These are phyloP conservation scores for Ianthella basta DNA, from an alignment of 37 sponge, comb jelly and placozoan species.

Conservation along the genomic window DNA sequence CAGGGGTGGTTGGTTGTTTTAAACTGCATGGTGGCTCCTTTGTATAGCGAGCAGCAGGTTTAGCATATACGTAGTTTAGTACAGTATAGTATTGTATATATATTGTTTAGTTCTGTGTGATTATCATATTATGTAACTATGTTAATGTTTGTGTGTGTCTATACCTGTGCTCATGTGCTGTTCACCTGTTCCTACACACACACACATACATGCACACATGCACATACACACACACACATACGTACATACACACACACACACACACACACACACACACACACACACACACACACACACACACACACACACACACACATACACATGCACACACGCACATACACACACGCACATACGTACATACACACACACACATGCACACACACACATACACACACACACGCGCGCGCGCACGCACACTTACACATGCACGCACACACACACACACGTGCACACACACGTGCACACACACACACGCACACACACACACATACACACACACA, in stretches of 20 bases:
- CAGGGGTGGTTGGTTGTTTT: too few species aligned
- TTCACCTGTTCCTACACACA: neutral
- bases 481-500: slow-evolving; percentile 26
- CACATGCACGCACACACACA: slow-evolving; percentile 21
- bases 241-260: too few species aligned
- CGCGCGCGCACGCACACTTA: neutral
- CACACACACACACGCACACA: too few species aligned
- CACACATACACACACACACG: slow-evolving; percentile 17
- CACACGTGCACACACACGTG: too few species aligned
- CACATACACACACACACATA: neutral
- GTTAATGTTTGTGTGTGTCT: neutral
- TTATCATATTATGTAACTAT: neutral
- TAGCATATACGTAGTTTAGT: too few species aligned
- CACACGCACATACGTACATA: slow-evolving; percentile 14
- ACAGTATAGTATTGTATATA: too few species aligned
- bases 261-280: too few species aligned
- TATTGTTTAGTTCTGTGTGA: neutral
- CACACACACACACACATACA: too few species aligned
- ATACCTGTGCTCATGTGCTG: neutral
- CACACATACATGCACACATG: slow-evolving; percentile 17
- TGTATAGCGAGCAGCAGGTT: too few species aligned
- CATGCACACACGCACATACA: slow-evolving; percentile 21
- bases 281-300: too few species aligned
- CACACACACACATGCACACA: slow-evolving; percentile 24
- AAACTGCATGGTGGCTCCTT: too few species aligned